Conservation (phyloP, 2,888 invertebrate genomes). For the Ptycholaimellus sp. region DNA sequence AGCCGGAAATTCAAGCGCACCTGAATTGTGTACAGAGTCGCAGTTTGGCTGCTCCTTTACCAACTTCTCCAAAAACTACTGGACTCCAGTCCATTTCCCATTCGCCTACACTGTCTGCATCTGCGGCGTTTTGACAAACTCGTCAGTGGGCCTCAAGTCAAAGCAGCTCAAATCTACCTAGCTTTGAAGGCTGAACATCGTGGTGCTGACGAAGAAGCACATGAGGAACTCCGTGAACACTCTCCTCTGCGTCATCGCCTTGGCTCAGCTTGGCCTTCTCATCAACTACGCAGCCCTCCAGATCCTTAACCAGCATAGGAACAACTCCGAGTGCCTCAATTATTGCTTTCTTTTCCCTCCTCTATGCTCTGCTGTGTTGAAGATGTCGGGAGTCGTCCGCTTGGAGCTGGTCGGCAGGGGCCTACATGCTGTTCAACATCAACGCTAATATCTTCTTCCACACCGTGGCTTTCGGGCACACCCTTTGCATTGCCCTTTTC, state of each 20-base stretch:
- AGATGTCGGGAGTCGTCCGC: too few species aligned
- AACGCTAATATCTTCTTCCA: slow-evolving; percentile 5
- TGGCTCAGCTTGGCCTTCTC: slow-evolving; percentile 2
- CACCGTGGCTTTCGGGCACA: slow-evolving; percentile 14
- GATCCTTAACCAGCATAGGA: not conserved
- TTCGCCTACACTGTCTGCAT: too few species aligned
- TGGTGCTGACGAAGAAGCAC: not conserved
- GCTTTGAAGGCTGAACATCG: slow-evolving; percentile 1
- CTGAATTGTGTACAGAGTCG: too few species aligned
- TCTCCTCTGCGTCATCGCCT: not conserved
- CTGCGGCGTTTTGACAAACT: too few species aligned
- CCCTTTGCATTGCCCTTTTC: slow-evolving; percentile 14
- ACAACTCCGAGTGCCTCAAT: not conserved
- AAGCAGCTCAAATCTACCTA: too few species aligned
- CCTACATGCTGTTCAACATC: slow-evolving; percentile 4
- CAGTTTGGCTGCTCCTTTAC: too few species aligned
- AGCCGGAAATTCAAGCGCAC: too few species aligned
- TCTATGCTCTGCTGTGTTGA: too few species aligned
- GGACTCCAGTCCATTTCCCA: too few species aligned
- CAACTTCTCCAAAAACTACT: too few species aligned
- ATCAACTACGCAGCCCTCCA: slow-evolving; percentile 1
- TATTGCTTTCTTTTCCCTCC: too few species aligned
- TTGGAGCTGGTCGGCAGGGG: not conserved
- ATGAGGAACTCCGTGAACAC: slow-evolving; percentile 2
- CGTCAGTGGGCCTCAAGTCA: too few species aligned